Conservation (phyloP, 2,113 vertebrate genomes). For the Cromileptes altivelis region DNA sequence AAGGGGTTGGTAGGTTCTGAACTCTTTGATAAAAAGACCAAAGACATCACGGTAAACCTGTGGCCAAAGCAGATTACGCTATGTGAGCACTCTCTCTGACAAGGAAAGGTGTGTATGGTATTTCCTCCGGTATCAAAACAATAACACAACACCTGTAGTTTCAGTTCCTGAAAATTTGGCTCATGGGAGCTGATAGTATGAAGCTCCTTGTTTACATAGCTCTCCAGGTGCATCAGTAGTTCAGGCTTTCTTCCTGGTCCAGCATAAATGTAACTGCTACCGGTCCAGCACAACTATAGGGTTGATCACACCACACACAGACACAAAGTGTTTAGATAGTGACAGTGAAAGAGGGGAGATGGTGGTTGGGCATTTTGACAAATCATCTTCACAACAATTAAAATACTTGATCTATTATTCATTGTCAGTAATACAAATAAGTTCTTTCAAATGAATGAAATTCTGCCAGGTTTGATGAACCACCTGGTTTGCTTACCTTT, state of each 20-base stretch:
- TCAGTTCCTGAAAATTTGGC: slow-evolving; percentile 82
- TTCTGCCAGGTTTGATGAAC: background rate
- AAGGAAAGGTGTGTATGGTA: background rate
- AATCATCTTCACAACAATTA: background rate
- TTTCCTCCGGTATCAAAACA: background rate
- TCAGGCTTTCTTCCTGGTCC: slow-evolving; percentile 80
- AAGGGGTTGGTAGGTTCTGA: slow-evolving; percentile 90
- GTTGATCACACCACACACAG: slow-evolving; percentile 7
- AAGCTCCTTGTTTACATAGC: slow-evolving; percentile 84
- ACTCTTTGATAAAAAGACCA: slow-evolving; percentile 88
- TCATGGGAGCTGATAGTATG: slow-evolving; percentile 73
- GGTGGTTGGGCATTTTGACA: too few relatives aligned
- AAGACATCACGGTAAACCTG: slow-evolving; percentile 89
- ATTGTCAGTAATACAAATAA: background rate
- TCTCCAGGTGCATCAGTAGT: slow-evolving; percentile 84
- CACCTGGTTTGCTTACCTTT: slow-evolving; percentile 29
- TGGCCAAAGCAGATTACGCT: slow-evolving; percentile 41
- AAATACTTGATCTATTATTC: background rate
- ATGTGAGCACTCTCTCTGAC: background rate
- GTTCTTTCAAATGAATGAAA: background rate
- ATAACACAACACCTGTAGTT: slow-evolving; percentile 83
- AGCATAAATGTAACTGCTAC: slow-evolving; percentile 55
- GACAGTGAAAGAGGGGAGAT: too few relatives aligned
- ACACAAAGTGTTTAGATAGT: background rate
- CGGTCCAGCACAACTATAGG: slow-evolving; percentile 46